Conservation (phyloP, 2,797 vertebrate genomes). For the Hemibagrus guttatus region DNA sequence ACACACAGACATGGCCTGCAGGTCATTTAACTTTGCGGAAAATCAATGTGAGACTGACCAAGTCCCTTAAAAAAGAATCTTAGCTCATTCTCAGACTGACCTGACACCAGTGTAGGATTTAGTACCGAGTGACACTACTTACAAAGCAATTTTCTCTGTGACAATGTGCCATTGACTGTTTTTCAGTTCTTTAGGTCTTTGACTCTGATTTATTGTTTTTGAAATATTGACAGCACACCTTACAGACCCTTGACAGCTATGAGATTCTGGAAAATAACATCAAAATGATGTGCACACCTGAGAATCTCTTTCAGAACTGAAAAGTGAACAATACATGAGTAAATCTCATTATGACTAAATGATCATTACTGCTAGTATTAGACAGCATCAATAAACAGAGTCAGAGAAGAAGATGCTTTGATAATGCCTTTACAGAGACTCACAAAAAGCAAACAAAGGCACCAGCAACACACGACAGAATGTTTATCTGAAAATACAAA, state of each 20-base stretch:
- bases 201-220: constrained; percentile 21
- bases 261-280: constrained; percentile 12
- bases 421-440: neutral
- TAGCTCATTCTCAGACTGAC: constrained; percentile 48
- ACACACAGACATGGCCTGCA: constrained; percentile 46
- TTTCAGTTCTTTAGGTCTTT: constrained; percentile 32
- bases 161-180: constrained; percentile 35
- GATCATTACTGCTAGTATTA: neutral
- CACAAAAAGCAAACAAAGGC: constrained; percentile 11
- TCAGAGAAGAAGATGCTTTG: neutral
- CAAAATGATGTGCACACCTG: neutral
- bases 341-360: constrained; percentile 1
- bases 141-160: constrained; percentile 51
- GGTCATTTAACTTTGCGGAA: constrained; percentile 53
- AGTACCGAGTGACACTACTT: constrained; percentile 48
- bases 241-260: neutral
- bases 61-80: constrained; percentile 46
- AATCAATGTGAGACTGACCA: constrained; percentile 68
- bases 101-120: constrained; percentile 37
- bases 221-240: constrained; percentile 26
- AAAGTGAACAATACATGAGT: constrained; percentile 12
- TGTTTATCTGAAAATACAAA: constrained; percentile 62
- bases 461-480: constrained; percentile 23
- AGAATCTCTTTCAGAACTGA: constrained; percentile 6
- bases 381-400: neutral